phyloP scores from a whole-genome alignment of 2,888 invertebrate genomes.

The Ferdinandea cuprea region DNA sequence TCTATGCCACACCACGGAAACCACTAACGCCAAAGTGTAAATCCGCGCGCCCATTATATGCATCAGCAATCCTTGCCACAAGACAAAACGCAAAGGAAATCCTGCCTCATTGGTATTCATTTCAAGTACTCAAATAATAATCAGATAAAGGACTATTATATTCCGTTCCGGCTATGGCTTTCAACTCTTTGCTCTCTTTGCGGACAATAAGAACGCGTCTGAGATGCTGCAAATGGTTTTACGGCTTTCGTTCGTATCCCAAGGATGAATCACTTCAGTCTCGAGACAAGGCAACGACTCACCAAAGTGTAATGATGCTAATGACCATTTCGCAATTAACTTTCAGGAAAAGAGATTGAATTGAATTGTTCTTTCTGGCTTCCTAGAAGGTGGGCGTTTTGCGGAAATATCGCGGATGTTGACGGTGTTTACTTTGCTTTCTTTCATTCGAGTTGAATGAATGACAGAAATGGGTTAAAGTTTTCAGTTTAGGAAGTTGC shows the following conservation, averaged over 20 bases:
- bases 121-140: slow-evolving; percentile 67
- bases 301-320: slow-evolving; percentile 69
- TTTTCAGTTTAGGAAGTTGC: slow-evolving; percentile 18
- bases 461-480: slow-evolving; percentile 7
- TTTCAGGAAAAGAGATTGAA: slow-evolving; percentile 58
- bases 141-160: slow-evolving; percentile 59
- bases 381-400: slow-evolving; percentile 8
- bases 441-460: neutral
- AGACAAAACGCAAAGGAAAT: slow-evolving; percentile 8
- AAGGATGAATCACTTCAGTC: neutral
- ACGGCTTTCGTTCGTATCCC: slow-evolving; percentile 17
- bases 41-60: slow-evolving; percentile 58
- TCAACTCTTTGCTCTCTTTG: slow-evolving; percentile 45
- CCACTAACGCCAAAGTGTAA: slow-evolving; percentile 44
- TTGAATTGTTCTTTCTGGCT: slow-evolving; percentile 48
- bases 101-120: slow-evolving; percentile 70
- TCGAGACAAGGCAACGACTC: slow-evolving; percentile 23
- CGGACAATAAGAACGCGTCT: slow-evolving; percentile 45
- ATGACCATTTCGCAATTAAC: slow-evolving; percentile 73
- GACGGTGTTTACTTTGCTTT: slow-evolving; percentile 4
- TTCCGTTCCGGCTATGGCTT: slow-evolving; percentile 27
- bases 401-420: slow-evolving; percentile 15
- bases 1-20: slow-evolving; percentile 2
- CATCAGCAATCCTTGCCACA: slow-evolving; percentile 51
- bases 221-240: slow-evolving; percentile 52